Conservation (phyloP, 2,113 vertebrate species). For the Oncorhynchus masou region DNA sequence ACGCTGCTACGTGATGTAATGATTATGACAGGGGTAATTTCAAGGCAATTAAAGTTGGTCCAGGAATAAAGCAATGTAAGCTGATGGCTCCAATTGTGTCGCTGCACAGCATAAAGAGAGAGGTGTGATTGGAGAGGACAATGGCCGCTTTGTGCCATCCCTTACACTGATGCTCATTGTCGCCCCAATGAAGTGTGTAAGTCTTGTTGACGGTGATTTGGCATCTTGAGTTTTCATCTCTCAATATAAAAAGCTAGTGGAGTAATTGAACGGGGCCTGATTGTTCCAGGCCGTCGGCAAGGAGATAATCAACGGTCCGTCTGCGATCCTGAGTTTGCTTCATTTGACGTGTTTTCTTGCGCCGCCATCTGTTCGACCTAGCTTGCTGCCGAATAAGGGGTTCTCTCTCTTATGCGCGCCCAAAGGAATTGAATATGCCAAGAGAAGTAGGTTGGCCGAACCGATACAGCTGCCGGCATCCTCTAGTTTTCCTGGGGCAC, state of each 20-base stretch:
- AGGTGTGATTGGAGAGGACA: conserved; percentile 10
- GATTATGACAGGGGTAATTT: conserved; percentile 60
- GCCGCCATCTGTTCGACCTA: conserved; percentile 50
- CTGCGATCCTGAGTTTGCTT: background rate
- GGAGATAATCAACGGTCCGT: conserved; percentile 16
- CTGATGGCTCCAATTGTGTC: conserved; percentile 33
- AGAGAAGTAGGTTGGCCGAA: conserved; percentile 17
- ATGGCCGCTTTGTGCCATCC: conserved; percentile 29
- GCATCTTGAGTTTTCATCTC: conserved; percentile 32
- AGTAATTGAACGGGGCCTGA: conserved; percentile 21
- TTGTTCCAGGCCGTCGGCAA: conserved; percentile 5
- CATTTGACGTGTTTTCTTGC: conserved; percentile 43
- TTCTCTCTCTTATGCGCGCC: background rate
- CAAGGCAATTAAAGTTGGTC: conserved; percentile 57
- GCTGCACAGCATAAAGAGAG: background rate
- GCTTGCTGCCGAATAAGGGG: conserved; percentile 9
- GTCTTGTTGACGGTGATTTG: conserved; percentile 31
- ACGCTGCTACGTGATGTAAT: conserved; percentile 58
- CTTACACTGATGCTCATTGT: conserved; percentile 9
- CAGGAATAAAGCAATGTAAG: conserved; percentile 44
- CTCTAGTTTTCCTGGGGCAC: conserved; percentile 6
- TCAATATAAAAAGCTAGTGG: conserved; percentile 3
- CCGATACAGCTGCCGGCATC: conserved; percentile 10
- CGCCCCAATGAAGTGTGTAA: conserved; percentile 7
- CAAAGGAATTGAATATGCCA: conserved; percentile 29